Evolutionary conservation across 2,113 vertebrate species (phyloP).

Genomic region (Hydropotes inermis): DNA sequence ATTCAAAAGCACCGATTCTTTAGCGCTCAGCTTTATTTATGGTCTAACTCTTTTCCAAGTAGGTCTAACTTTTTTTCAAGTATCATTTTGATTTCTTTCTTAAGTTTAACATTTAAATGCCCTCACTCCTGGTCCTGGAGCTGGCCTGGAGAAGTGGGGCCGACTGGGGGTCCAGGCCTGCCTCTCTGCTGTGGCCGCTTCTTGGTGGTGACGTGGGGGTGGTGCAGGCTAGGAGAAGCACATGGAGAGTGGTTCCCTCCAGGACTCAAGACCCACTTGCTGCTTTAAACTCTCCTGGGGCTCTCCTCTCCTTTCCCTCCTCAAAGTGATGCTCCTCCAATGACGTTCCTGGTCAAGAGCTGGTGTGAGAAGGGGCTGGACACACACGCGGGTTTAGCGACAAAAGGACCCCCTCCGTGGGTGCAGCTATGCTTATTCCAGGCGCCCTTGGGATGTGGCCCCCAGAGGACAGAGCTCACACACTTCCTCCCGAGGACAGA

Average conservation of each 20-base stretch:
- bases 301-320: not conserved
- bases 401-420: not conserved
- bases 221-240: not conserved
- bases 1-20: not conserved
- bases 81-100: not conserved
- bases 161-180: not conserved
- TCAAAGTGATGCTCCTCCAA: not conserved
- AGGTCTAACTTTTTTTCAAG: not conserved
- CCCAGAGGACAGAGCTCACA: not conserved
- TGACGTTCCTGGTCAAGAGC: not conserved
- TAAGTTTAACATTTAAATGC: not conserved
- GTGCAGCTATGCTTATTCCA: not conserved
- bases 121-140: not conserved
- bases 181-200: not conserved
- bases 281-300: not conserved
- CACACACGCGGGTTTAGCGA: not conserved
- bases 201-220: not conserved
- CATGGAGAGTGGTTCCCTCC: not conserved
- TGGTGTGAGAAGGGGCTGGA: not conserved
- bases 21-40: not conserved
- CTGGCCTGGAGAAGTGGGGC: not conserved
- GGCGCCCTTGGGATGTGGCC: not conserved
- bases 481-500: accelerated
- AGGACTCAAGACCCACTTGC: not conserved
- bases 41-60: not conserved